Percentiles rank a stretch among this genome's conserved stretches.
Evolutionary conservation across 92 coral and sea anemone genomes (phyloP).

Genomic region (Zoanthus solanderi): DNA sequence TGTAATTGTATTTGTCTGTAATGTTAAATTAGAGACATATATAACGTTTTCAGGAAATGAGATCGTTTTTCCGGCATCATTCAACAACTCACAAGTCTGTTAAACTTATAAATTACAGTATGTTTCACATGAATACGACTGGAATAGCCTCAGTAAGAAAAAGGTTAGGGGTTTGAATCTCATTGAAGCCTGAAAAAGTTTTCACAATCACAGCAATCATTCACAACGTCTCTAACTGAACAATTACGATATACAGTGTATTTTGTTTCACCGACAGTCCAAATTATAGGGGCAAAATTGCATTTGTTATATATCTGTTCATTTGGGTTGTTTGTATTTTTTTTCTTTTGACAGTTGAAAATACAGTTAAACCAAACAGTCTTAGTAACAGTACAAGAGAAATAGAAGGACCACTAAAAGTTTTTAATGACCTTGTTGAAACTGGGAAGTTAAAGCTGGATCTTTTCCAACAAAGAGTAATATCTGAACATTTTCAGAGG

Average conservation of each 20-base stretch:
- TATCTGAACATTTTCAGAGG: constrained; percentile 37
- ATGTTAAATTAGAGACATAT: background rate
- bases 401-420: constrained; percentile 17
- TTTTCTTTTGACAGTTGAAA: constrained; percentile 22
- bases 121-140: too few relatives aligned
- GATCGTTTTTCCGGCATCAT: background rate
- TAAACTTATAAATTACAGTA: too few relatives aligned
- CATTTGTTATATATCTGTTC: background rate
- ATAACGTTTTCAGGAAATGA: background rate
- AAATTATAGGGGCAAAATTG: too few relatives aligned
- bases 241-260: too few relatives aligned
- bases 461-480: constrained; percentile 25
- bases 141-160: too few relatives aligned
- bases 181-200: too few relatives aligned
- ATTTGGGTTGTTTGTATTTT: background rate
- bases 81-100: too few relatives aligned
- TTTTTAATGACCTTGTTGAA: constrained; percentile 6
- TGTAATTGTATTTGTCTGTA: background rate
- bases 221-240: too few relatives aligned
- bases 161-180: too few relatives aligned
- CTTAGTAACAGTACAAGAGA: background rate
- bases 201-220: too few relatives aligned
- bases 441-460: constrained; percentile 28
- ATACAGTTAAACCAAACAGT: background rate
- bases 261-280: too few relatives aligned